Conservation (phyloP, 1,140 invertebrate species). For the Diachasma alloeum region DNA sequence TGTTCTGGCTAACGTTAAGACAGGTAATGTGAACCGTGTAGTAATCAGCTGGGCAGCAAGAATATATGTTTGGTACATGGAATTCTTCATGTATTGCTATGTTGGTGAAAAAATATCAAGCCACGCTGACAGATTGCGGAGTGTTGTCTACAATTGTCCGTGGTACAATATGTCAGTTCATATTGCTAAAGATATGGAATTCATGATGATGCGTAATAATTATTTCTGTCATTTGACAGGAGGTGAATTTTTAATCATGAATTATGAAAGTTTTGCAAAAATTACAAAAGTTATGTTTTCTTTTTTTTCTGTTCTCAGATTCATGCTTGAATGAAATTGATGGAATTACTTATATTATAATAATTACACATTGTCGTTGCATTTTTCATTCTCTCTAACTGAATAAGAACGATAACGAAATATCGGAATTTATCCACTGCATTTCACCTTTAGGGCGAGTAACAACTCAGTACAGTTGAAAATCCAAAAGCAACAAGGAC, state of each 20-base stretch:
- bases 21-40: neutral
- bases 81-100: slow-evolving; percentile 10
- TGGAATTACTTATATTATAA: no score
- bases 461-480: no score
- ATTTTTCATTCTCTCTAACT: no score
- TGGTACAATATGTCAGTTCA: slow-evolving; percentile 22
- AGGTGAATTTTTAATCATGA: slow-evolving; percentile 4
- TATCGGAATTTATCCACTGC: no score
- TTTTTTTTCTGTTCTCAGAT: slow-evolving; percentile 4
- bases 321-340: neutral
- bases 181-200: neutral
- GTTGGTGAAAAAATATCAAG: neutral
- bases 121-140: neutral
- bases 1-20: neutral
- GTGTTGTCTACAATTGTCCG: neutral
- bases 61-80: neutral
- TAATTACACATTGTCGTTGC: no score
- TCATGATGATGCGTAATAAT: slow-evolving; percentile 6
- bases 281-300: neutral
- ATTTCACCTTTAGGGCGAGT: no score
- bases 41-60: neutral
- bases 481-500: no score
- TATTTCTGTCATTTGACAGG: neutral
- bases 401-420: no score
- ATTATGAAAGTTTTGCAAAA: neutral